These are phyloP conservation scores for Epistrophe eligans DNA, from an alignment of 2,888 invertebrate genomes.

Conservation along the genomic window DNA sequence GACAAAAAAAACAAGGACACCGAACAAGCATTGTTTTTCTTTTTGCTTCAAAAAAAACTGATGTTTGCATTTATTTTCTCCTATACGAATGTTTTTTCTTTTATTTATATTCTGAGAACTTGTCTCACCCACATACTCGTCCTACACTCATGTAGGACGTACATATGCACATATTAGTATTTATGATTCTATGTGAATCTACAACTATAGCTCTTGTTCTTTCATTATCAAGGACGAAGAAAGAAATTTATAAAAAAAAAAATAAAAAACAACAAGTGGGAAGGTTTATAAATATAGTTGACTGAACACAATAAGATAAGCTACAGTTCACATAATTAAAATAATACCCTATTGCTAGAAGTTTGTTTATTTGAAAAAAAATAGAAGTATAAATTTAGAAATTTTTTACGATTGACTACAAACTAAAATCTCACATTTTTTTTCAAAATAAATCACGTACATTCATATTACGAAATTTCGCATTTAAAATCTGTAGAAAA, in stretches of 20 bases:
- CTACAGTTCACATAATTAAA: not conserved
- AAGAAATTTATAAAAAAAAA: conserved; percentile 4
- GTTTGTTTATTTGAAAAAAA: too few relatives aligned
- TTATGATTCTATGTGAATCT: not conserved
- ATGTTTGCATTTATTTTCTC: conserved; percentile 43
- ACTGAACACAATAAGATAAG: not conserved
- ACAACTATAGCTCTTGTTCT: conserved; percentile 67
- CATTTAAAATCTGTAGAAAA: too few relatives aligned
- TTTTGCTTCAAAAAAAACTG: conserved; percentile 34
- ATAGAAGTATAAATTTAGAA: too few relatives aligned
- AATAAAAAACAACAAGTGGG: not conserved
- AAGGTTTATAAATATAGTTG: not conserved
- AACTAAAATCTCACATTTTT: too few relatives aligned
- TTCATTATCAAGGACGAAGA: conserved; percentile 72
- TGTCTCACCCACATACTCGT: conserved; percentile 33
- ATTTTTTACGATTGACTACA: too few relatives aligned
- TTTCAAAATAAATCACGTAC: too few relatives aligned
- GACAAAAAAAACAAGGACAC: conserved; percentile 41
- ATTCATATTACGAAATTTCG: too few relatives aligned
- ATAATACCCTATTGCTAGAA: not conserved
- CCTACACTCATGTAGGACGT: not conserved
- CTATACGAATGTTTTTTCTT: conserved; percentile 41
- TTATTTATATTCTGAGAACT: conserved; percentile 35
- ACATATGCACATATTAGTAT: not conserved
- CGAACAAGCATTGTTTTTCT: conserved; percentile 62